phyloP scores from a whole-genome alignment of 2,888 invertebrate species.

The Cenopis cana region DNA sequence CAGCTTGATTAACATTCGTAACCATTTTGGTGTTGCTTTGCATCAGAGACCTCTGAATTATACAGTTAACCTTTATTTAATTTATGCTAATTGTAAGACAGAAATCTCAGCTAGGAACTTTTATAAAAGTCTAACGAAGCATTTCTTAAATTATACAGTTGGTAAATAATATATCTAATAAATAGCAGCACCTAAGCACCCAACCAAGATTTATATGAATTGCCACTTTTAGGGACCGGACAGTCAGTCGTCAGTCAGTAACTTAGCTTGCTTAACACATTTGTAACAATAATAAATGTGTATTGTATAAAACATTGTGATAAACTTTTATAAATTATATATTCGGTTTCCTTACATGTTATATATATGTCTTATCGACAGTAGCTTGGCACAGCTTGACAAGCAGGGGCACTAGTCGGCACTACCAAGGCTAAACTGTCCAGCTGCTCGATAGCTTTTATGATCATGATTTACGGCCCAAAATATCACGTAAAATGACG shows the following conservation, averaged over 20 bases:
- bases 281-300: too few relatives aligned
- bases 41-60: constrained; percentile 64
- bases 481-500: too few relatives aligned
- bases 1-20: constrained; percentile 66
- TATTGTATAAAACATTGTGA: too few relatives aligned
- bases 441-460: too few relatives aligned
- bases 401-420: too few relatives aligned
- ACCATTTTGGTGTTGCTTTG: constrained; percentile 65
- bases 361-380: too few relatives aligned
- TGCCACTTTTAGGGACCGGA: background rate
- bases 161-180: constrained; percentile 23
- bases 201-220: background rate
- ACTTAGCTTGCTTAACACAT: background rate
- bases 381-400: too few relatives aligned
- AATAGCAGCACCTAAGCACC: background rate
- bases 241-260: background rate
- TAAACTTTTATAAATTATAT: too few relatives aligned
- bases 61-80: constrained; percentile 68
- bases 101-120: constrained; percentile 53
- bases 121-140: constrained; percentile 49
- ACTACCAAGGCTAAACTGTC: too few relatives aligned
- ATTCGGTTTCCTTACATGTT: too few relatives aligned
- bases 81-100: constrained; percentile 71
- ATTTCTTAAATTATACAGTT: constrained; percentile 31
- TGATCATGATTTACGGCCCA: too few relatives aligned